Evolutionary conservation across 1,140 invertebrate genomes (phyloP).

Genomic region (Zaprionus camerounensis): DNA sequence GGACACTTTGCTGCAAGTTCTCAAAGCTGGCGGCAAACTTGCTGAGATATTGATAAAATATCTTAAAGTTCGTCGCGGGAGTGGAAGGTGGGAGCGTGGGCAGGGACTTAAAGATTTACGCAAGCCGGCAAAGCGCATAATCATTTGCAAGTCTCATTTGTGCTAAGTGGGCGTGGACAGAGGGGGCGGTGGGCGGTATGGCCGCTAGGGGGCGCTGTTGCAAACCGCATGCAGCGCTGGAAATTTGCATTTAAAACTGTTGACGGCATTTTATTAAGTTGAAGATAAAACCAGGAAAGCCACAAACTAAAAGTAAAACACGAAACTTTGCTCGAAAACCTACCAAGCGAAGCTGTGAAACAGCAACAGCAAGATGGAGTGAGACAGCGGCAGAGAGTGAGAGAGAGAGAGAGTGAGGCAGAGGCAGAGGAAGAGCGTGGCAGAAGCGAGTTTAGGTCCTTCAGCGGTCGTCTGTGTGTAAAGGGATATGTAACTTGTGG

Average conservation of each 20-base stretch:
- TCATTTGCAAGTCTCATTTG: constrained; percentile 79
- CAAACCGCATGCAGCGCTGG: constrained; percentile 59
- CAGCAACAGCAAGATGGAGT: constrained; percentile 44
- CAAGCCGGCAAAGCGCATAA: constrained; percentile 65
- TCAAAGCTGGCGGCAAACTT: constrained; percentile 64
- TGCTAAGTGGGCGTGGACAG: constrained; percentile 42
- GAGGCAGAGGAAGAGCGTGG: not conserved
- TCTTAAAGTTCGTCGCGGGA: constrained; percentile 55
- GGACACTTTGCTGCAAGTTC: constrained; percentile 58
- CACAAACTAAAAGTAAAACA: constrained; percentile 83
- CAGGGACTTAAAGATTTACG: constrained; percentile 53
- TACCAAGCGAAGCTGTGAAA: constrained; percentile 74
- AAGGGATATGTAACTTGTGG: constrained; percentile 81
- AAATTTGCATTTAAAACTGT: constrained; percentile 83
- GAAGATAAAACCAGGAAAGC: constrained; percentile 82
- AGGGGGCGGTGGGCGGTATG: not conserved
- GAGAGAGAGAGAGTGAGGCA: not conserved
- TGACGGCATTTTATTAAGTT: constrained; percentile 82
- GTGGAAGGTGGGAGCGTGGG: not conserved
- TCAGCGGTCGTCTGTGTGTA: constrained; percentile 70
- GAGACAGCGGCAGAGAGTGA: not conserved
- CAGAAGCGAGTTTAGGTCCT: constrained; percentile 36
- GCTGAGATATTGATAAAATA: constrained; percentile 75
- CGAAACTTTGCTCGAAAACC: constrained; percentile 73
- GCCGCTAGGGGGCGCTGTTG: not conserved